Conservation (phyloP, 2,888 invertebrate genomes). For the Elmis aenea region DNA sequence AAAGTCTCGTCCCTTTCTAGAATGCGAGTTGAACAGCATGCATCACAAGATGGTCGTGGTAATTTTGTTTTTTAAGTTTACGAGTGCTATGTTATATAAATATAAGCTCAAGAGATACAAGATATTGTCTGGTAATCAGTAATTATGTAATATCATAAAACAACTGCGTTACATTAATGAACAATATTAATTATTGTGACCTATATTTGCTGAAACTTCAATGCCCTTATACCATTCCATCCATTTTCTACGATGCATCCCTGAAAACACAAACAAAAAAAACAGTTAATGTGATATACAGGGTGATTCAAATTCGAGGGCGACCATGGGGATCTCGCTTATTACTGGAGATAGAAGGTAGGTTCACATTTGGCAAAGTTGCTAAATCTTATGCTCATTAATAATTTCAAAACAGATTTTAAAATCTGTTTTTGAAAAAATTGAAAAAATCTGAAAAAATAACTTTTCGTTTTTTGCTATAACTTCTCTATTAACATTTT, state of each 20-base stretch:
- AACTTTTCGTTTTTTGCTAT: no score
- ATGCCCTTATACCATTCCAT: neutral
- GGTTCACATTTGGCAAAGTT: no score
- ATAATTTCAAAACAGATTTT: no score
- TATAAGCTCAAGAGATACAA: conserved; percentile 37
- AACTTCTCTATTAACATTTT: no score
- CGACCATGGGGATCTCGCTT: no score
- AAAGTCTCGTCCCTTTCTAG: conserved; percentile 19
- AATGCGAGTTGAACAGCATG: conserved; percentile 24
- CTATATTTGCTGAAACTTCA: conserved; percentile 7
- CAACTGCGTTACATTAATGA: conserved; percentile 14
- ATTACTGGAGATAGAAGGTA: no score
- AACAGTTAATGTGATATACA: conserved; percentile 3
- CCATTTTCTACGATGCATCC: conserved; percentile 34
- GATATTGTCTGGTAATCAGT: conserved; percentile 43
- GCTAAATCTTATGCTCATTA: no score
- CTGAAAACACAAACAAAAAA: conserved; percentile 33
- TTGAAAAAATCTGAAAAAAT: no score
- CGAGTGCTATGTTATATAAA: conserved; percentile 28
- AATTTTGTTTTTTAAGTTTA: no score
- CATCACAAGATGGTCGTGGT: conserved; percentile 15
- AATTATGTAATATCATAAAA: conserved; percentile 24
- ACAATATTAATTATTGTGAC: conserved; percentile 10
- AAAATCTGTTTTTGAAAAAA: no score
- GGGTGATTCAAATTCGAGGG: no score